Conservation (phyloP, 2,113 vertebrate species). For the Protomyctophum bolini region DNA sequence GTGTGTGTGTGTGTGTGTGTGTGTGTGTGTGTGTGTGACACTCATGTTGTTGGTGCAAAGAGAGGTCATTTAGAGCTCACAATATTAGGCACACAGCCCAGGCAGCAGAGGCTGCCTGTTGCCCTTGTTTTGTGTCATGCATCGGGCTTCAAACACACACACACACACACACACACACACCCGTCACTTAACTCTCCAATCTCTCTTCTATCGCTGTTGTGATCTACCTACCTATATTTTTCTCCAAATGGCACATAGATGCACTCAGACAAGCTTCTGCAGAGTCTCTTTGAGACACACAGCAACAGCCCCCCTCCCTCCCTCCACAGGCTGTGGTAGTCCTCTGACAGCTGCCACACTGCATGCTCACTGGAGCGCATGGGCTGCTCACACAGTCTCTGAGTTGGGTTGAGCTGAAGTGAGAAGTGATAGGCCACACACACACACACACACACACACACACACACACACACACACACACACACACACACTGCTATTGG, state of each 20-base stretch:
- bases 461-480: no score
- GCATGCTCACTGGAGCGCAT: slow-evolving; percentile 38
- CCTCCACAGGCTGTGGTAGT: slow-evolving; percentile 48
- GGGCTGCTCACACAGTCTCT: slow-evolving; percentile 39
- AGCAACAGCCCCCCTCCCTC: slow-evolving; percentile 8
- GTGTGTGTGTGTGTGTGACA: no score
- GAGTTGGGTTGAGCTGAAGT: slow-evolving; percentile 20
- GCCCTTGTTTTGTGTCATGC: not conserved
- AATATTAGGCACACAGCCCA: not conserved
- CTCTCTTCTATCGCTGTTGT: not conserved
- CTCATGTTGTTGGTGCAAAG: not conserved
- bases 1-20: no score
- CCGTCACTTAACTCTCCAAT: not conserved
- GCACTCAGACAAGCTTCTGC: no score
- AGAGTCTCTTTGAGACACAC: no score
- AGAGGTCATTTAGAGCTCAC: not conserved
- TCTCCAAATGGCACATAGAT: no score
- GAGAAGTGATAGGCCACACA: slow-evolving; percentile 17
- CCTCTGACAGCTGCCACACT: slow-evolving; percentile 64
- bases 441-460: no score
- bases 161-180: not conserved
- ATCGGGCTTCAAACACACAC: not conserved
- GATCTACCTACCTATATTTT: no score
- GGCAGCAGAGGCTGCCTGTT: not conserved
- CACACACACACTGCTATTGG: no score